Percentiles rank a stretch among this genome's conserved stretches.
Conservation (phyloP, 2,888 invertebrate species). For the Athetis lepigone region DNA sequence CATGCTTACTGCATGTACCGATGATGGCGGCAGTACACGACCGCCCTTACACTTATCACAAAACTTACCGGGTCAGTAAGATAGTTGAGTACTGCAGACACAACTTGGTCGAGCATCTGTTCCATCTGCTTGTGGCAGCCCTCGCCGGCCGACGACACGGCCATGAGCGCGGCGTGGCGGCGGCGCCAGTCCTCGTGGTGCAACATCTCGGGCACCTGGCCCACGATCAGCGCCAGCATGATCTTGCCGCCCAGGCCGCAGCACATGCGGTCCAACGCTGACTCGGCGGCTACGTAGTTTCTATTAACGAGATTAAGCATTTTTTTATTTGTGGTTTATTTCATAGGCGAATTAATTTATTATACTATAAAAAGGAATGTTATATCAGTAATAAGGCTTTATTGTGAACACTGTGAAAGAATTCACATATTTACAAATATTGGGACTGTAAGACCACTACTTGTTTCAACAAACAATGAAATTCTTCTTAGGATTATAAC, state of each 20-base stretch:
- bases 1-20: no score
- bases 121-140: constrained; percentile 99
- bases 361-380: no score
- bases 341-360: neutral
- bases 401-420: no score
- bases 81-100: constrained; percentile 96
- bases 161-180: constrained; percentile 99
- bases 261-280: constrained; percentile 98
- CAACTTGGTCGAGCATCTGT: constrained; percentile 96
- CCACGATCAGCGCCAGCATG: constrained; percentile 96
- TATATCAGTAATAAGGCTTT: no score
- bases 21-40: no score
- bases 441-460: no score
- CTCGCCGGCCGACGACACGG: constrained; percentile 99
- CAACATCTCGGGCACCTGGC: constrained; percentile 96
- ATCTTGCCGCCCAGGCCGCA: constrained; percentile 98
- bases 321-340: neutral
- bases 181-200: constrained; percentile 95
- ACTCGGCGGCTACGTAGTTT: constrained; percentile 98
- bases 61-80: constrained; percentile 94
- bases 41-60: neutral
- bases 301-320: constrained; percentile 82
- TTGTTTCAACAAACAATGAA: no score
- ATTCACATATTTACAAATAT: no score
- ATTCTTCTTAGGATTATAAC: no score